Base-by-base conservation (phyloP, 2,113 vertebrate species). In the Thryonomys swinderianus region DNA sequence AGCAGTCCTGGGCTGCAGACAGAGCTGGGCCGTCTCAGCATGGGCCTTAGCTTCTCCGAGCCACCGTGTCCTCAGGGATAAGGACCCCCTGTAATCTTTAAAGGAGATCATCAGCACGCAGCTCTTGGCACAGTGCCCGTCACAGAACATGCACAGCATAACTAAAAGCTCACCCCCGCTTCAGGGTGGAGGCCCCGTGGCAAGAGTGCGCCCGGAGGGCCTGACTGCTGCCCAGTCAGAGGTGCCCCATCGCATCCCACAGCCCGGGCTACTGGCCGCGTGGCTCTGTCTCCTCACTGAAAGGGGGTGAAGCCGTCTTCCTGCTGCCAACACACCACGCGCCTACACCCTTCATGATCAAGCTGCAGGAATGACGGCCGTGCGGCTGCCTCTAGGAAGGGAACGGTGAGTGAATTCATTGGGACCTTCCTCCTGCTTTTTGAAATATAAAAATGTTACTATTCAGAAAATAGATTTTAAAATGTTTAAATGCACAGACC, bases 371-470 rank as follows among this genome's bases (percentile, higher is more conserved):
- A 71, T 66, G 57, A 4, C 51, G 30, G 13, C 42, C 4, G 59
- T 69, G 48, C 18, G 21, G 2, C 32, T 37, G 17, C 83, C 73
- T 73, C 12, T 8, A 59, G 64, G 64, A 13, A 30, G 9, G 40
- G 69, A 62, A 5, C 18, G 57, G 37, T 11, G 16, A 17, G 37
- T 37, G 25, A 59, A 78, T 32, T 78, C 53, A 90, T 13, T 18
- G 37, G 23, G 16, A 0, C 11, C 37, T 48, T 79, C 57, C 82
- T 51, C 67, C 18, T 69, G 45, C 57, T 91, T 86, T 91, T 79
- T 89, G 32, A 91, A 91, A 80, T 79, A 71, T 23, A 34, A 37
- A 32, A 59, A 88, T 21, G 16, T 95, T 93, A 18, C 61, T 86
- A 48, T 89, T 91, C 34, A 59, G 85, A 88, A 40, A 55, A 59